A percentile compares a stretch with the other conserved stretches of the same genome.
Evolutionary conservation across 1,140 invertebrate species (phyloP).

Genomic region (Drosophila setifemur): DNA sequence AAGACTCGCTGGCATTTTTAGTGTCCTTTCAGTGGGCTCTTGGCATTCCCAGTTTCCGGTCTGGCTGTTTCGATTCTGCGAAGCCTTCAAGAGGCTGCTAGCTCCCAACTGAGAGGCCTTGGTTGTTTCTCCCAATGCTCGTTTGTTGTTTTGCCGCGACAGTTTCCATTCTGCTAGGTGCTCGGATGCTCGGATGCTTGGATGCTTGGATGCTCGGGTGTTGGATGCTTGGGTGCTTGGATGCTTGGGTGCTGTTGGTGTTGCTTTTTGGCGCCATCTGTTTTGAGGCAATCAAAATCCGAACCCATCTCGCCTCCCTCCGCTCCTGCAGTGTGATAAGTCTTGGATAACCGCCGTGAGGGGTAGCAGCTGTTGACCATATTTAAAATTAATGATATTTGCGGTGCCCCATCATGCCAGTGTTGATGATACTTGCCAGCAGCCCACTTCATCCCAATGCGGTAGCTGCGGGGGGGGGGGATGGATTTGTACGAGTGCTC

Average conservation of each 20-base stretch:
- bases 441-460: too few relatives aligned
- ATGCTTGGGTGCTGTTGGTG: too few relatives aligned
- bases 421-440: neutral
- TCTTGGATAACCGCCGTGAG: neutral
- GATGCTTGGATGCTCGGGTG: too few relatives aligned
- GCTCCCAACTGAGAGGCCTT: neutral
- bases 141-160: neutral
- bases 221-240: too few relatives aligned
- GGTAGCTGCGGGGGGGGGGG: neutral
- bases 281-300: neutral
- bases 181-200: too few relatives aligned
- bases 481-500: too few relatives aligned
- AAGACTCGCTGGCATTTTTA: neutral
- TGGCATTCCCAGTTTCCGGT: neutral
- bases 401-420: too few relatives aligned
- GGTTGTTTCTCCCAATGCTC: neutral
- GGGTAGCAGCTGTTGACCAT: neutral
- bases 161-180: neutral
- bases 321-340: neutral
- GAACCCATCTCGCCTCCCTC: neutral
- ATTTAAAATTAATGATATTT: constrained; percentile 1
- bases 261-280: neutral
- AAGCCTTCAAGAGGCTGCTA: too few relatives aligned
- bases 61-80: neutral
- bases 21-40: neutral